Evolutionary conservation across 1,140 invertebrate genomes (phyloP).

Genomic region (Pteromalus puparum): DNA sequence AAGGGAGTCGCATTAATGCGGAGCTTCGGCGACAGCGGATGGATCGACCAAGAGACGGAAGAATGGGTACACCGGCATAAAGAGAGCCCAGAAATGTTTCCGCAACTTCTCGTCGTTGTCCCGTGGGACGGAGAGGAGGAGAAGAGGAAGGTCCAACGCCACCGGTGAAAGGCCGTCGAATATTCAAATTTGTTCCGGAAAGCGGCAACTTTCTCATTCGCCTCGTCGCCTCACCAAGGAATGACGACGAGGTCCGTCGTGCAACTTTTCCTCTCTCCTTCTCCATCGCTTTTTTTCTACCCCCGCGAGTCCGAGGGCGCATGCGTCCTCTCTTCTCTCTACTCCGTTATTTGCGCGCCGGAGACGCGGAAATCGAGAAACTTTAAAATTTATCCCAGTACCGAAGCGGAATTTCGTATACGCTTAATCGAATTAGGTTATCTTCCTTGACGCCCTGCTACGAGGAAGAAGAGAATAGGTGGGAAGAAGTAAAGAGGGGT

Average conservation of each 20-base stretch:
- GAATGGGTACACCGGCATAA: neutral
- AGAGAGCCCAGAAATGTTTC: conserved; percentile 8
- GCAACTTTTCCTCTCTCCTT: conserved; percentile 28
- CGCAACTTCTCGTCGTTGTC: neutral
- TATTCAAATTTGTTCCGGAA: conserved; percentile 55
- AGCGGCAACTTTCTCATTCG: conserved; percentile 54
- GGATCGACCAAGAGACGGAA: neutral
- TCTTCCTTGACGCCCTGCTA: conserved; percentile 29
- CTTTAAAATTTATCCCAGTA: conserved; percentile 60
- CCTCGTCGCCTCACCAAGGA: neutral
- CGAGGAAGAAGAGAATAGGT: conserved; percentile 17
- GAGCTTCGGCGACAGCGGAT: neutral
- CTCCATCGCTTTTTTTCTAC: neutral
- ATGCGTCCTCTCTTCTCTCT: neutral
- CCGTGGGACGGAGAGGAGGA: neutral
- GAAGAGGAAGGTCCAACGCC: neutral
- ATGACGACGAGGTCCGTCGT: conserved; percentile 22
- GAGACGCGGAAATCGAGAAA: conserved; percentile 52
- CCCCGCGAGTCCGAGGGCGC: neutral
- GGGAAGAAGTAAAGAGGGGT: neutral
- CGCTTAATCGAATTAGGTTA: conserved; percentile 64
- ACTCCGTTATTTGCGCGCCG: conserved; percentile 19
- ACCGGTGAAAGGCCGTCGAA: conserved; percentile 31
- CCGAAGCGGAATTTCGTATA: conserved; percentile 55
- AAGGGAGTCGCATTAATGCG: conserved; percentile 5